Base-by-base conservation (phyloP, 2,888 invertebrate genomes). In the Linhomoeus sp. region DNA sequence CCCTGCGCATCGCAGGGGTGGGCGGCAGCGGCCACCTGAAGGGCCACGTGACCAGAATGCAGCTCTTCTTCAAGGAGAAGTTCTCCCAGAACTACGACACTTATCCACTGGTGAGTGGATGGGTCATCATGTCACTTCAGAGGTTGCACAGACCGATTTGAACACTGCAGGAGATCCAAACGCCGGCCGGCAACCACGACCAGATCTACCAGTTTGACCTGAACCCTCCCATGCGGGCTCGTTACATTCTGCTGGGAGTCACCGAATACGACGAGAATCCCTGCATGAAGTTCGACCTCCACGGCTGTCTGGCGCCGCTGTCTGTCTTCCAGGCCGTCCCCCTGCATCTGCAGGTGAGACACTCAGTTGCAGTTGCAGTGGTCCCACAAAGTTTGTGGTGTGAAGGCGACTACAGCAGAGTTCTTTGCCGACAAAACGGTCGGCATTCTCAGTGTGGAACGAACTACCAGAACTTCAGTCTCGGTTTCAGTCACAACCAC, bases 191-290 rank as follows among this genome's bases (percentile, higher is more conserved):
- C 22, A 84, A 90, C 67, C 92, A 88, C 62, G 90, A 90, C 46
- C 88, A 88, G 71, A 69, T 92, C 47, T 87, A 90, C 1, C 87
- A 88, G 81, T 88, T 92, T 53, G 85, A 86, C 1, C 65, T 92
- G 45, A 87, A 88, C 0, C 84, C 86, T 66, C 87, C 82, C 57
- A 84, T 92, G 0, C 81, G 84, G 67, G 88, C 88, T 1, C 75
- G 88, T 61, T 88, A 86, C 64, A 84, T 90, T 12, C 86, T 88
- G 60, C 72, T 92, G 56, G 86, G 88, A 47, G 87, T 92, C 57
- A 86, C 90, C 0, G 87, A 87, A 63, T 90, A 88, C 62, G 86
- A 88, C 79, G 86, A 86, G 57, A 88, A 88, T 60, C 87, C 88
- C 45, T 92, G 90, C 64, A 72, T 92, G 58, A 87, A 87, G 65